Percentiles rank a stretch among this genome's conserved stretches.
Conservation (phyloP, 2,888 invertebrate genomes). For the Acleris cristana region DNA sequence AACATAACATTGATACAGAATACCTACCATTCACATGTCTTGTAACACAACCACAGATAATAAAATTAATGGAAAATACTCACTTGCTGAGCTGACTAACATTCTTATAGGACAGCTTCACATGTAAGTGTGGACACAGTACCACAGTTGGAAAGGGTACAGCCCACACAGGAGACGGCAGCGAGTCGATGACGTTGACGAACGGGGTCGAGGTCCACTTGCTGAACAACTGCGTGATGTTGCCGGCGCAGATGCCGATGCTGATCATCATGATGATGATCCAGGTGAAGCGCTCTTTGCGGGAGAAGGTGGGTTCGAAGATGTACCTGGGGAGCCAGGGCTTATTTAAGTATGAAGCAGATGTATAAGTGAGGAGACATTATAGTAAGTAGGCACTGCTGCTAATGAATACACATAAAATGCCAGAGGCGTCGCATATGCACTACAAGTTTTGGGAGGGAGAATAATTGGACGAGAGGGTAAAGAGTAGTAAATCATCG, state of each 20-base stretch:
- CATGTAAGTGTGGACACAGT: conserved; percentile 72
- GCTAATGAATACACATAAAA: too few relatives aligned
- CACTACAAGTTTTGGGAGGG: too few relatives aligned
- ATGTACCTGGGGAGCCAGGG: conserved; percentile 61
- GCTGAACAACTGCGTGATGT: conserved; percentile 68
- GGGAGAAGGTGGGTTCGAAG: conserved; percentile 71
- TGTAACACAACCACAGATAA: neutral
- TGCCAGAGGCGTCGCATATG: too few relatives aligned
- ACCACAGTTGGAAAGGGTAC: conserved; percentile 78
- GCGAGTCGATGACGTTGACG: conserved; percentile 76
- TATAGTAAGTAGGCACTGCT: too few relatives aligned
- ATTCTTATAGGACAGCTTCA: conserved; percentile 66
- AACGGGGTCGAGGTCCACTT: conserved; percentile 76
- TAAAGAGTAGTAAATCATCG: too few relatives aligned
- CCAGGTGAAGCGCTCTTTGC: conserved; percentile 69
- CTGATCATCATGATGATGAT: conserved; percentile 68
- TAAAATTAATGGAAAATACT: conserved; percentile 40
- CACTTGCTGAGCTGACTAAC: conserved; percentile 64
- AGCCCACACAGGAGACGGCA: conserved; percentile 76
- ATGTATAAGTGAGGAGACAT: neutral
- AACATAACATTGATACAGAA: too few relatives aligned
- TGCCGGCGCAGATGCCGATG: conserved; percentile 66
- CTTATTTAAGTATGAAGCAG: neutral
- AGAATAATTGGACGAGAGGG: too few relatives aligned
- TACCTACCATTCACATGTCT: too few relatives aligned